Evolutionary conservation across 2,113 vertebrate species (phyloP), one percentile per base, ranked within the genome.

Genomic region (Entelurus aequoreus): DNA sequence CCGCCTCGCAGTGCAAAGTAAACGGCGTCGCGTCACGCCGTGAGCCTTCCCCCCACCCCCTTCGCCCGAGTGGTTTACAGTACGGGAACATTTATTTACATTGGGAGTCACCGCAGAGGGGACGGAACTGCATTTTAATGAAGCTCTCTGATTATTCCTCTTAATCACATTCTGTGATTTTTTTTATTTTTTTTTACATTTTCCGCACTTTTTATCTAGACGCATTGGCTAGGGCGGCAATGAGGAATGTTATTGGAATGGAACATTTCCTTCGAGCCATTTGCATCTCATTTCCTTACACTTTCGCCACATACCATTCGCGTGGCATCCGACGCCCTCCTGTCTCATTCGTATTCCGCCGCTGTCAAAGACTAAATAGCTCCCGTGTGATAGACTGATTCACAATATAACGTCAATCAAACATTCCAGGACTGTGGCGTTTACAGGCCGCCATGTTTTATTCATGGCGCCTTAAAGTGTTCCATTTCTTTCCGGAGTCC

Each of bases 361-460:
- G 77, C 72, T 63, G 78, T 37, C 60, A 47, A 28, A 35, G 51
- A 9, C 71, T 79, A 76, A 84, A 86, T 80, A 80, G 68, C 75
- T 71, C 46, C 11, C 64, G 68, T 71, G 76, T 84, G 80, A 87
- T 77, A 60, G 85, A 81, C 72, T 77, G 81, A 84, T 86, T 82
- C 80, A 82, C 80, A 83, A 81, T 83, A 79, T 77, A 84, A 88
- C 77, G 83, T 80, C 84, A 90, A 80, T 84, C 77, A 86, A 82
- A 83, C 74, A 82, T 86, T 85, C 12, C 74, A 50, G 76, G 83
- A 87, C 78, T 78, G 65, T 62, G 64, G 64, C 65, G 68, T 68
- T 76, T 70, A 80, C 79, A 80, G 75, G 71, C 82, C 76, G 77
- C 77, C 75, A 85, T 90, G 82, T 87, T 89, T 90, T 84, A 89